A percentile compares a stretch with the other conserved stretches of the same genome.
These are phyloP conservation scores for Eumaeus atala DNA, from an alignment of 1,140 invertebrate species.

Conservation along the genomic window DNA sequence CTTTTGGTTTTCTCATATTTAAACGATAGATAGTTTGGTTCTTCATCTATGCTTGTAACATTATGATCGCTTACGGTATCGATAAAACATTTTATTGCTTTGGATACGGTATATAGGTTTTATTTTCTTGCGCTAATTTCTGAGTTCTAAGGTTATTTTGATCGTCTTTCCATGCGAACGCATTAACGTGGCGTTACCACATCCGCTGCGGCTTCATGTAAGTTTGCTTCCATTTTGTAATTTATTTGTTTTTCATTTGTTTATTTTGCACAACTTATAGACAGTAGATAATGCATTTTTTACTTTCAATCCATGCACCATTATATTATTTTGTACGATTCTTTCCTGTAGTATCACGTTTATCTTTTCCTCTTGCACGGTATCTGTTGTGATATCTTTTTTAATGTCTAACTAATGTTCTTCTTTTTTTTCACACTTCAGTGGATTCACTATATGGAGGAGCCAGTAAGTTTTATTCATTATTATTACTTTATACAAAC, in stretches of 20 bases:
- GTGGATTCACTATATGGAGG: slow-evolving; percentile 89
- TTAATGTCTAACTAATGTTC: slow-evolving; percentile 40
- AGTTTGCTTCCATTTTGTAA: slow-evolving; percentile 59
- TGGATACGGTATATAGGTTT: slow-evolving; percentile 26
- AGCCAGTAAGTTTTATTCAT: slow-evolving; percentile 83
- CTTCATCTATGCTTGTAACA: slow-evolving; percentile 44
- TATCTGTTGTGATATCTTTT: slow-evolving; percentile 19
- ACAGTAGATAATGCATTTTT: slow-evolving; percentile 48
- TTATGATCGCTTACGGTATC: slow-evolving; percentile 47
- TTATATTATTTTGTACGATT: background rate
- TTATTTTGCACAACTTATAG: slow-evolving; percentile 63
- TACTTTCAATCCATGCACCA: slow-evolving; percentile 61
- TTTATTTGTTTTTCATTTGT: slow-evolving; percentile 38
- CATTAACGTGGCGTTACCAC: slow-evolving; percentile 50
- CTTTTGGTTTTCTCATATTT: no score
- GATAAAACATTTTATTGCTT: slow-evolving; percentile 21
- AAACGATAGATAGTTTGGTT: slow-evolving; percentile 16
- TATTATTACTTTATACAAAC: slow-evolving; percentile 6
- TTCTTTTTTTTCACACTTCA: slow-evolving; percentile 74
- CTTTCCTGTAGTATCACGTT: slow-evolving; percentile 16
- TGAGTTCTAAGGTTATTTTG: slow-evolving; percentile 68
- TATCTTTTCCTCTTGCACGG: slow-evolving; percentile 29
- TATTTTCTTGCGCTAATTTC: slow-evolving; percentile 53
- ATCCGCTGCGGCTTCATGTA: slow-evolving; percentile 70
- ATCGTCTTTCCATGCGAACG: slow-evolving; percentile 67